phyloP scores from a whole-genome alignment of 2,113 vertebrate genomes.

The Salvelinus alpinus region DNA sequence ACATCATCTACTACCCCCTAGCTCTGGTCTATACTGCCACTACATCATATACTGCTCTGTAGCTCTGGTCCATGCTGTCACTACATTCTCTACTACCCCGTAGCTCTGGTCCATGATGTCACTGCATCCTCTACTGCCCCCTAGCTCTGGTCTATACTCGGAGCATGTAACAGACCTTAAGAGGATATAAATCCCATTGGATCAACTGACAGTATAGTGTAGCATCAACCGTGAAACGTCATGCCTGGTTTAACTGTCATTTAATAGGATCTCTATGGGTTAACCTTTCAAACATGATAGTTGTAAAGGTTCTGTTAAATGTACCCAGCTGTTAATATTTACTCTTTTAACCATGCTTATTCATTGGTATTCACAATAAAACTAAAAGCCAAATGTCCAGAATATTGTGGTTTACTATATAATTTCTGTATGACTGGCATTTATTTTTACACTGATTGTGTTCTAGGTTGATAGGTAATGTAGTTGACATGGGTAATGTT shows the following conservation, averaged over 20 bases:
- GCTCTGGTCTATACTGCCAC: too few species aligned
- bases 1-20: too few species aligned
- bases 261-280: slow-evolving; percentile 34
- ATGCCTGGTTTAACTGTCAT: slow-evolving; percentile 25
- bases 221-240: slow-evolving; percentile 36
- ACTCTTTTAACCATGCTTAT: slow-evolving; percentile 77
- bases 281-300: slow-evolving; percentile 55
- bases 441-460: neutral
- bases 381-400: slow-evolving; percentile 73
- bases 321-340: slow-evolving; percentile 75
- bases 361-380: slow-evolving; percentile 80
- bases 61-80: too few species aligned
- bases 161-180: too few species aligned
- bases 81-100: too few species aligned
- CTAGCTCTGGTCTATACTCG: too few species aligned
- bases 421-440: neutral
- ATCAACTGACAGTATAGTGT: too few species aligned
- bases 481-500: too few species aligned
- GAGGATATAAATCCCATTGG: too few species aligned
- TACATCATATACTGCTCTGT: too few species aligned
- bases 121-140: too few species aligned
- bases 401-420: slow-evolving; percentile 12
- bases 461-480: neutral
- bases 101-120: too few species aligned
- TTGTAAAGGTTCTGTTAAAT: slow-evolving; percentile 65